Conservation (phyloP, 2,113 vertebrate genomes). For the Pelodiscus sinensis region DNA sequence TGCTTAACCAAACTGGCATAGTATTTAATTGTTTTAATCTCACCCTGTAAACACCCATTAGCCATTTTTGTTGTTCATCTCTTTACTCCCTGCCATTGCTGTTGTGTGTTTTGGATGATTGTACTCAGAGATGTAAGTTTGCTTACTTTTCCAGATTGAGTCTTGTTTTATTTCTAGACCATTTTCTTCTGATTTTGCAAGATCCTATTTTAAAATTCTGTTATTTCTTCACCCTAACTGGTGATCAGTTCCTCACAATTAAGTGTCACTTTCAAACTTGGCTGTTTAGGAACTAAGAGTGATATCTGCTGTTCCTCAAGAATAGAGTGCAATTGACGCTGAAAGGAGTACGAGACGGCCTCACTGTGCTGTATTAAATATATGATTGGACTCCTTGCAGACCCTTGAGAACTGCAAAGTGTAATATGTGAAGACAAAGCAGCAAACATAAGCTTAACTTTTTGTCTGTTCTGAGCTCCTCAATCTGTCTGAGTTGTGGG, state of each 20-base stretch:
- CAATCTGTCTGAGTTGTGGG: neutral
- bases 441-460: neutral
- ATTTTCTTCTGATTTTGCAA: neutral
- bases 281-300: neutral
- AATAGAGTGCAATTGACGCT: neutral
- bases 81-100: neutral
- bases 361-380: neutral
- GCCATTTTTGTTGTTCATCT: neutral
- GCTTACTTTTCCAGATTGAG: neutral
- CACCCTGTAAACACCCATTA: conserved; percentile 21
- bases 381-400: neutral
- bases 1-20: conserved; percentile 18
- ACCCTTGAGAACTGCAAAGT: neutral
- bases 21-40: conserved; percentile 41
- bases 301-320: neutral
- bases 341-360: neutral
- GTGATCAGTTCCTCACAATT: neutral
- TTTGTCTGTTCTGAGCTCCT: neutral
- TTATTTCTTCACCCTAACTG: neutral
- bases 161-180: neutral
- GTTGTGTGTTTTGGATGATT: neutral
- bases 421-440: neutral
- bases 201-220: neutral
- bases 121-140: neutral
- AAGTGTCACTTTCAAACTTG: accelerated